Percentiles rank a stretch among this genome's conserved stretches.
Evolutionary conservation across 2,888 invertebrate genomes (phyloP).

Genomic region (Tupiocoris notatus): DNA sequence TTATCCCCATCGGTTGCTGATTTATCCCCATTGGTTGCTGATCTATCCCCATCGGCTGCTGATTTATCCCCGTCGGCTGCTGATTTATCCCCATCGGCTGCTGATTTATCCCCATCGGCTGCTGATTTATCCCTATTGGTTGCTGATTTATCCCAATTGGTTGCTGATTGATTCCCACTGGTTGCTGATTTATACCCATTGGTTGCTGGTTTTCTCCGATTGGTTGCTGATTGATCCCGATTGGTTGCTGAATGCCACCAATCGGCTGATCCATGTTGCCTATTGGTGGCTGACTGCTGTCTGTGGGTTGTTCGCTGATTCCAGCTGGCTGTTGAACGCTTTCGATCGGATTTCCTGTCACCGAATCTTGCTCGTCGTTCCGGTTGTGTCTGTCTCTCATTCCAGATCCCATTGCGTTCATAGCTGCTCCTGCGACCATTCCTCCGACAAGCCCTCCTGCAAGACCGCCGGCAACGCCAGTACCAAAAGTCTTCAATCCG

Average conservation of each 20-base stretch:
- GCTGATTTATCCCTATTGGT: background rate
- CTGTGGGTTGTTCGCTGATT: background rate
- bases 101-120: background rate
- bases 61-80: background rate
- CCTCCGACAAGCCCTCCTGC: background rate
- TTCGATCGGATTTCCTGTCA: background rate
- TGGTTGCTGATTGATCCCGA: background rate
- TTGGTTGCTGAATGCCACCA: background rate
- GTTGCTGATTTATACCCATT: background rate
- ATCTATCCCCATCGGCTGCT: background rate
- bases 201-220: background rate
- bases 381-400: background rate
- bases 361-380: background rate
- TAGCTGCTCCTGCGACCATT: background rate
- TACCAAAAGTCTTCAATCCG: background rate
- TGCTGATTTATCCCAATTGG: background rate
- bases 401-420: background rate
- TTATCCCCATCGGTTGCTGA: background rate
- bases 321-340: background rate
- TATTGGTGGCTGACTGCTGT: too few species aligned
- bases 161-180: background rate
- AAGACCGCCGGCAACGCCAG: background rate
- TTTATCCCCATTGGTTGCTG: background rate
- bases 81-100: background rate
- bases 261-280: background rate